phyloP scores from a whole-genome alignment of 2,797 vertebrate species.

The Dryobates pubescens region DNA sequence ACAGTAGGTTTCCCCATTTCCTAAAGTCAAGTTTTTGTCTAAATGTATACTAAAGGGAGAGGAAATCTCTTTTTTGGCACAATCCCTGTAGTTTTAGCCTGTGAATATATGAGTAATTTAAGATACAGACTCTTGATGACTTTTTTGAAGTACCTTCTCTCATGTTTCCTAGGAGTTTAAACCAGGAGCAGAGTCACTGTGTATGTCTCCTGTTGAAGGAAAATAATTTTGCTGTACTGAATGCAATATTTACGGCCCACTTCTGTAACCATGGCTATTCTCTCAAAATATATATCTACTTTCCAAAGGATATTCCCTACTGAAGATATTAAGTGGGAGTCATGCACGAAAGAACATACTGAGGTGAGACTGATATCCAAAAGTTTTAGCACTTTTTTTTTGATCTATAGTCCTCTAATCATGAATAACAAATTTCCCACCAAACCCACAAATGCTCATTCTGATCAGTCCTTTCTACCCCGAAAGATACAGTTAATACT shows the following conservation, averaged over 20 bases:
- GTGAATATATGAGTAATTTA: not conserved
- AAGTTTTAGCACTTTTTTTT: conserved; percentile 24
- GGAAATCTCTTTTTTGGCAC: not conserved
- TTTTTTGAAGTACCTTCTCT: not conserved
- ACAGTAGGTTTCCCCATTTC: not conserved
- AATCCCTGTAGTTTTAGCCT: not conserved
- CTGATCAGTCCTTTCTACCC: not conserved
- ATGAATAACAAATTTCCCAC: conserved; percentile 1
- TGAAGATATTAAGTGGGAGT: conserved; percentile 29
- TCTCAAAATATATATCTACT: conserved; percentile 46
- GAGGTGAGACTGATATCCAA: not conserved
- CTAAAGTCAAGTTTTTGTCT: not conserved
- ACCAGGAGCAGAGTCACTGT: not conserved
- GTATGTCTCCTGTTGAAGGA: not conserved
- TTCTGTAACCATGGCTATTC: conserved; percentile 56
- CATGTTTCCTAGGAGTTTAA: not conserved
- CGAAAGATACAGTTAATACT: not conserved
- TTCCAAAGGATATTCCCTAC: conserved; percentile 45
- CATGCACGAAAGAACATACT: conserved; percentile 18
- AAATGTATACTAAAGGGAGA: not conserved
- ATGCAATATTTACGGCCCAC: conserved; percentile 4
- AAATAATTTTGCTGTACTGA: not conserved
- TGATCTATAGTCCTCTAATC: conserved; percentile 21
- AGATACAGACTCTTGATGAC: not conserved
- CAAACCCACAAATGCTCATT: not conserved